Percentiles rank a stretch among this genome's conserved stretches.
Conservation (phyloP, 2,113 vertebrate species). For the Anhinga anhinga region DNA sequence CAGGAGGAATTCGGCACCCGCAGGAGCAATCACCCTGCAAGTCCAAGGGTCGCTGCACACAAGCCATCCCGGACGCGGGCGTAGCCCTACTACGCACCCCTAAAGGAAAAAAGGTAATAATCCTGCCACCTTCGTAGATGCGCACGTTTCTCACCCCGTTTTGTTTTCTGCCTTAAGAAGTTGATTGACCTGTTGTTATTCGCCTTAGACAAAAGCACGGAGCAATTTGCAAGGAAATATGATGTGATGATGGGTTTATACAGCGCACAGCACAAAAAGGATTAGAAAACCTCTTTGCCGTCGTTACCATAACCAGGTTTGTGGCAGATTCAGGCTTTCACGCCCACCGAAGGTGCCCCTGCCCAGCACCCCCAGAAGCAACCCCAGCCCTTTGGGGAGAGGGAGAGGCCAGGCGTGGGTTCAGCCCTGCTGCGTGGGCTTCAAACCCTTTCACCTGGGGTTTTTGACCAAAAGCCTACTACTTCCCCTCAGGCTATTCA, state of each 20-base stretch:
- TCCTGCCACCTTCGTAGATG: neutral
- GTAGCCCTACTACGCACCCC: fast-evolving
- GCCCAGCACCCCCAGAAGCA: neutral
- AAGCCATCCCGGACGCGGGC: fast-evolving
- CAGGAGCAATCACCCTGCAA: fast-evolving
- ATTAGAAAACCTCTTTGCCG: neutral
- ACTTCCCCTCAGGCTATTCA: conserved; percentile 42
- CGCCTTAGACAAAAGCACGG: neutral
- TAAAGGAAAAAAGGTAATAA: too few species aligned
- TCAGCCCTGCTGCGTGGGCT: conserved; percentile 15
- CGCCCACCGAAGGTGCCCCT: neutral
- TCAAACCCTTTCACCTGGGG: conserved; percentile 46
- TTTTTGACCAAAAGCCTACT: conserved; percentile 29
- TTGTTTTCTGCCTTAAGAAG: neutral
- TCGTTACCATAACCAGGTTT: fast-evolving
- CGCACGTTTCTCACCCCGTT: fast-evolving
- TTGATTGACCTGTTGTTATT: neutral
- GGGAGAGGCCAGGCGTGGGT: neutral
- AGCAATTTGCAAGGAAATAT: neutral
- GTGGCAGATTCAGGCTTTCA: neutral
- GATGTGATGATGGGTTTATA: neutral
- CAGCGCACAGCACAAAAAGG: neutral
- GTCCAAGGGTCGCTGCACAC: neutral
- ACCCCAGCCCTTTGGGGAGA: neutral
- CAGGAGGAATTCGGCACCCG: neutral